Evolutionary conservation across 2,888 invertebrate genomes (phyloP), one percentile per base, ranked within the genome.

Genomic region (Caenorhabditis sp.): DNA sequence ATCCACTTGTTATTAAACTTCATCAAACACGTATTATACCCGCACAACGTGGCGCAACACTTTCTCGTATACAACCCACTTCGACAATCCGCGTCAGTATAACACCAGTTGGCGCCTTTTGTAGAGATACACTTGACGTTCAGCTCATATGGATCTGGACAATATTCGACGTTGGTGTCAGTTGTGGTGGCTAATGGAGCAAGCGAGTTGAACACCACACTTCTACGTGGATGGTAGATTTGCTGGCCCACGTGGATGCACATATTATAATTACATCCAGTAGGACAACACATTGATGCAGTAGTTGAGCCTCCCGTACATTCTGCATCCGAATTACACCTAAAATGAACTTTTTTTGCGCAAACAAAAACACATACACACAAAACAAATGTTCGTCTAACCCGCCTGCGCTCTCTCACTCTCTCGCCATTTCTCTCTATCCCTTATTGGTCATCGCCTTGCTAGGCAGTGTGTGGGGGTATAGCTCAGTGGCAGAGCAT

Each of bases 401-500:
- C 26, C 17, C n/a, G n/a, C 31, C 8, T 17, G 4, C 26, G 1
- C 27, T 31, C 21, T 58, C 36, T 36, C 57, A 36, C 21, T 56
- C 21, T 58, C 20, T 56, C 1, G 25, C 21, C 26, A 5, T 56
- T 56, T 56, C 21, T 21, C 20, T 12, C 63, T 25, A 21, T n/a
- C 43, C 25, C 21, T 12, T 27, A 5, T 53, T 56, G 50, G 31
- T 64, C 52, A 31, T 20, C 36, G 17, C 31, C 3, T 10, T 1
- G 14, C 0, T 7, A 36, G 27, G 20, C 36, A 12, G 14, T 12
- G 58, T 26, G 5, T 56, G 67, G 70, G 70, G 70, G 63, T 71
- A 71, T 71, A 71, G 70, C 67, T 71, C 83, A 83, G 83, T 83
- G 83, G 83, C 68, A 83, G 84, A 84, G 83, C 84, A 84, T 84